Evolutionary conservation across 2,113 vertebrate species (phyloP).

Genomic region (Osmerus eperlanus): DNA sequence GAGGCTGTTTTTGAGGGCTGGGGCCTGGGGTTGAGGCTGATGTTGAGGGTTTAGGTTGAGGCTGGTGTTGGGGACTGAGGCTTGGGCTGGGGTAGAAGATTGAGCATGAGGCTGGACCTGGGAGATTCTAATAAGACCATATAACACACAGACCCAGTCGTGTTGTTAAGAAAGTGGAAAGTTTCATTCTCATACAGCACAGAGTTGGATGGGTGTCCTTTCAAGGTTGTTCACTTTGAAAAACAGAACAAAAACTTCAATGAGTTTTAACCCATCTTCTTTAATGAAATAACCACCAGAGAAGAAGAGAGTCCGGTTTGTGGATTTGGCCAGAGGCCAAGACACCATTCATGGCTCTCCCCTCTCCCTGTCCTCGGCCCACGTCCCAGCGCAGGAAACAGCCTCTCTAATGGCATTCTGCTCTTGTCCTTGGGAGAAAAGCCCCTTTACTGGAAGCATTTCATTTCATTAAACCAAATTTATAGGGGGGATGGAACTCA

Average conservation of each 20-base stretch:
- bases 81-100: too few species aligned
- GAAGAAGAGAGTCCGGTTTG: conserved; percentile 35
- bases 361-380: conserved; percentile 3
- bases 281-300: conserved; percentile 48
- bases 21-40: too few species aligned
- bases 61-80: too few species aligned
- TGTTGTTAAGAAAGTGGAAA: not conserved
- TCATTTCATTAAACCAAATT: conserved; percentile 69
- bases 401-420: conserved; percentile 51
- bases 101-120: too few species aligned
- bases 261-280: conserved; percentile 34
- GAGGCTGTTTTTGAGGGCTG: too few species aligned
- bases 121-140: too few species aligned
- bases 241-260: conserved; percentile 13
- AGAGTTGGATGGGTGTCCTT: conserved; percentile 18
- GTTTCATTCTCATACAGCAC: not conserved
- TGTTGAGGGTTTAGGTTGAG: too few species aligned
- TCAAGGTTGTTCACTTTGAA: conserved; percentile 54
- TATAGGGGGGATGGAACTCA: conserved; percentile 51
- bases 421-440: conserved; percentile 64
- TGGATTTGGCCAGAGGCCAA: not conserved
- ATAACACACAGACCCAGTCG: too few species aligned
- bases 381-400: too few species aligned
- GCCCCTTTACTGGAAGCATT: conserved; percentile 68
- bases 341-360: not conserved